Percentiles rank a stretch among this genome's conserved stretches.
These are phyloP conservation scores for Lagorchestes hirsutus DNA, from an alignment of 2,797 vertebrate genomes.

Conservation along the genomic window DNA sequence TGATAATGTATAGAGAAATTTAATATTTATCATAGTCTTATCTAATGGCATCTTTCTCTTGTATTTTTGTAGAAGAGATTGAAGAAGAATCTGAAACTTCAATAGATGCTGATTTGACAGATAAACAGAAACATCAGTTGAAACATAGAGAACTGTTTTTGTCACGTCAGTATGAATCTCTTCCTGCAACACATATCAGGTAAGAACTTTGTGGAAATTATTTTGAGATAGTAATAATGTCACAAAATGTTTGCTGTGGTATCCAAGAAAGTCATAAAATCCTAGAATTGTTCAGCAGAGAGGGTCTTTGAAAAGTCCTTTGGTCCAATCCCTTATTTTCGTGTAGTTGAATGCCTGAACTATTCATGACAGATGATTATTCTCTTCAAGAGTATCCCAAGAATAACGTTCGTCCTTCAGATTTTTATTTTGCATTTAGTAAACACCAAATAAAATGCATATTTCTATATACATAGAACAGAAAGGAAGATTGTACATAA, in stretches of 20 bases:
- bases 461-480: neutral
- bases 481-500: neutral
- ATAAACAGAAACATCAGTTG: conserved; percentile 98
- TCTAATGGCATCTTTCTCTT: conserved; percentile 79
- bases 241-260: neutral
- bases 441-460: neutral
- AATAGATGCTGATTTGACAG: conserved; percentile 92
- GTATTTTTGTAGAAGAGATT: conserved; percentile 92
- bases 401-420: neutral
- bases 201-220: conserved; percentile 80
- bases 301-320: conserved; percentile 27
- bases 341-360: neutral
- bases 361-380: neutral
- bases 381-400: neutral
- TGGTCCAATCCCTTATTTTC: neutral
- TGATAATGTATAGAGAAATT: conserved; percentile 17
- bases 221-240: neutral
- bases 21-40: conserved; percentile 68
- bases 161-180: conserved; percentile 96
- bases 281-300: neutral
- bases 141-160: conserved; percentile 98
- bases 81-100: conserved; percentile 95
- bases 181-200: conserved; percentile 98
- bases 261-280: neutral
- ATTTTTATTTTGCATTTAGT: neutral